Conservation (phyloP, 2,797 vertebrate genomes). For the Gymnoscopelus microlampas region DNA sequence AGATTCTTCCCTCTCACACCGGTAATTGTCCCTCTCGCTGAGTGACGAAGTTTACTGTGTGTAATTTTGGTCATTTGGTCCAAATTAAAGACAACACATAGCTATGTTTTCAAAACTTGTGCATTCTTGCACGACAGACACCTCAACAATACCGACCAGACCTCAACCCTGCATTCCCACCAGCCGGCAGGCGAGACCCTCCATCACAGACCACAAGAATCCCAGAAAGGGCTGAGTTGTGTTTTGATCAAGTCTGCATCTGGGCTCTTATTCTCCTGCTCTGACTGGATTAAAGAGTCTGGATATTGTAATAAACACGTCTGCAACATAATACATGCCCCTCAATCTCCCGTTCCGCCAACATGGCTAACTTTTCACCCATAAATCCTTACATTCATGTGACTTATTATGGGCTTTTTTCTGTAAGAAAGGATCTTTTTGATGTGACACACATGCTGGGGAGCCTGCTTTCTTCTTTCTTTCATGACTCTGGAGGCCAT, state of each 20-base stretch:
- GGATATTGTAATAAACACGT: constrained; percentile 54
- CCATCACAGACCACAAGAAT: constrained; percentile 52
- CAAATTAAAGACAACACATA: constrained; percentile 4
- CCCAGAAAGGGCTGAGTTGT: constrained; percentile 14
- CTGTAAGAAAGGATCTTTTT: constrained; percentile 54
- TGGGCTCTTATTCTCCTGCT: constrained; percentile 57
- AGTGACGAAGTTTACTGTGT: constrained; percentile 1
- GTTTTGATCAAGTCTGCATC: constrained; percentile 35
- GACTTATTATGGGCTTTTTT: constrained; percentile 66
- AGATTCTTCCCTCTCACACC: constrained; percentile 5
- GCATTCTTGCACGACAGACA: constrained; percentile 9
- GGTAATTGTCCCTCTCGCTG: constrained; percentile 13
- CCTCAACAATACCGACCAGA: constrained; percentile 17
- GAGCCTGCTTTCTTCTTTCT: constrained; percentile 47
- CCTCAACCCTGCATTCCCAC: constrained; percentile 12
- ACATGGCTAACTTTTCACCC: constrained; percentile 49
- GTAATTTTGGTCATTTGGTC: constrained; percentile 10
- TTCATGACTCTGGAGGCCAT: constrained; percentile 51
- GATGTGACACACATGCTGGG: constrained; percentile 67
- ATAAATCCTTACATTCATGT: constrained; percentile 68
- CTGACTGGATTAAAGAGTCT: constrained; percentile 50
- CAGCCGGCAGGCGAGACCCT: constrained; percentile 9
- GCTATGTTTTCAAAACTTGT: constrained; percentile 28
- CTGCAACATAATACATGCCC: constrained; percentile 53
- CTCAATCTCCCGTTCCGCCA: constrained; percentile 48